Percentiles rank a stretch among this genome's conserved stretches.
Evolutionary conservation across 2,888 invertebrate species (phyloP).

Genomic region (Himalopsyche japonica): DNA sequence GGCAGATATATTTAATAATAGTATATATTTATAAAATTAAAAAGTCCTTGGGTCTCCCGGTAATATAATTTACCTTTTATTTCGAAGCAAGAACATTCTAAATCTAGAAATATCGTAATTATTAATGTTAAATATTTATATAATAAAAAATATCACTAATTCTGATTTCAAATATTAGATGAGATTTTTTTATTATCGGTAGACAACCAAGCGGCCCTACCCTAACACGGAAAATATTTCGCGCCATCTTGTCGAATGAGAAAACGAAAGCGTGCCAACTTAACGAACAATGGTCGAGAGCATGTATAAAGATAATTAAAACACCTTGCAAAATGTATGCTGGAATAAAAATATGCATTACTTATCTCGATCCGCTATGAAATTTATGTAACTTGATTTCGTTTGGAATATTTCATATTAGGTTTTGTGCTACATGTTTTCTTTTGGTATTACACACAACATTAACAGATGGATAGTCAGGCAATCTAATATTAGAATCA

Average conservation of each 20-base stretch:
- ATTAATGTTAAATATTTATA: no score
- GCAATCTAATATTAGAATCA: no score
- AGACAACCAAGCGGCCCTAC: background rate
- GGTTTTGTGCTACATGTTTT: background rate
- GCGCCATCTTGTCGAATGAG: background rate
- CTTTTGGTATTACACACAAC: background rate
- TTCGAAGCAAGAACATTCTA: no score
- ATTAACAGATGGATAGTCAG: no score
- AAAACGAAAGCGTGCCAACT: background rate
- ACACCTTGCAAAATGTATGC: background rate
- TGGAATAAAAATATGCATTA: background rate
- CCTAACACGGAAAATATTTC: background rate
- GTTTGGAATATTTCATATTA: background rate
- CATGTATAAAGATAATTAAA: slow-evolving; percentile 1
- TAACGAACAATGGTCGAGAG: background rate
- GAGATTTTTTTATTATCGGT: no score
- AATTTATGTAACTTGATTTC: background rate
- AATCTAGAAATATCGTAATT: no score
- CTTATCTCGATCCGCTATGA: background rate
- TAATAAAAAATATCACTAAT: no score
- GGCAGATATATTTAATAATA: no score
- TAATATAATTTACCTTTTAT: no score
- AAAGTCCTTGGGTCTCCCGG: no score
- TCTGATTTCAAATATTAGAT: no score
- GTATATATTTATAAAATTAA: no score